Base-by-base conservation (phyloP, 2,113 vertebrate species). In the Athene cunicularia region DNA sequence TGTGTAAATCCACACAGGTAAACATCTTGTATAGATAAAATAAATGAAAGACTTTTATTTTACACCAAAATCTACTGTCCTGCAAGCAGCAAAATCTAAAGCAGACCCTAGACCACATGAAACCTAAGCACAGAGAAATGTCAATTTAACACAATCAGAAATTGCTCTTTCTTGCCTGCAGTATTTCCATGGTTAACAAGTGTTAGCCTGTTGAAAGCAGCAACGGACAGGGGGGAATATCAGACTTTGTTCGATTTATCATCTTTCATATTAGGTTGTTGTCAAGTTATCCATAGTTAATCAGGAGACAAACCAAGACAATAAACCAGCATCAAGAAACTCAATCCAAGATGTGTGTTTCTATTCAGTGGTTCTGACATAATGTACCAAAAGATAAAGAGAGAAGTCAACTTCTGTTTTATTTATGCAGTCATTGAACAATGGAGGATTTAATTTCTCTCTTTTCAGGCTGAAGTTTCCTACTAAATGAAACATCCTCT, bases 371-470 rank as follows among this genome's bases (percentile, higher is more conserved):
- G 71, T 93, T 94, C 94, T 86, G 80, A 97, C 95, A 98, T 90
- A 97, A 96, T 97, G 91, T 66, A 88, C 53, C 35, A 1, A 58
- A 95, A 92, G 86, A 95, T 83, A 97, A 96, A 94, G 80, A 50
- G 63, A 90, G 56, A 97, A 90, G 74, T 95, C 93, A 93, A 76
- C 95, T 94, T 76, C 82, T 98, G 95, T 94, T 97, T 98, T 97
- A 98, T 97, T 98, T 95, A 98, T 97, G 86, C 47, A 91, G 71
- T 60, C 91, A 92, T 17, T 94, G 68, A 94, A 95, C 82, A 96
- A 92, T 3, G 10, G 91, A 95, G 95, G 96, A 95, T 98, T 97
- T 95, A 92, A 96, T 98, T 97, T 97, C 97, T 95, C 67, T 77
- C 76, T 93, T 93, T 96, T 93, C 66, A 94, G 88, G 86, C 70